Evolutionary conservation across 1,140 invertebrate species (phyloP), one percentile per base, ranked within the genome.

Genomic region (Parasteatoda tepidariorum): DNA sequence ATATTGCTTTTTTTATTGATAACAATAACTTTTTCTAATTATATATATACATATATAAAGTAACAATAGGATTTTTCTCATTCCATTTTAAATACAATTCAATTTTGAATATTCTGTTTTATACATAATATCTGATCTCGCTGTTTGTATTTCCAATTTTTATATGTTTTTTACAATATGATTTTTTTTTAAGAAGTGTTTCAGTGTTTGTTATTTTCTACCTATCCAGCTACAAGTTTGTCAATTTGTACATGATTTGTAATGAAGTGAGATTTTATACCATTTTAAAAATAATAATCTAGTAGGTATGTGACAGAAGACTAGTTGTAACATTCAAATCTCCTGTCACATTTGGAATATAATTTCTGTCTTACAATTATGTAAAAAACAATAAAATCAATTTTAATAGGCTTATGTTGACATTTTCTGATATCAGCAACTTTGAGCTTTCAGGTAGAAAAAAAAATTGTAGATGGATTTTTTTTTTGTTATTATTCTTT

Each of bases 261-360:
- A 82, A 33, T 54, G 48, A 82, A 82, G 78, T 82, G 78, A 82
- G 78, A 82, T 82, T 82, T 82, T 82, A 79, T 79, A 82, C 78
- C 26, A 57, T 79, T 82, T 82, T 82, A 26, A 13, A 79, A 59
- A 22, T 61, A 62, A 82, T 62, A 61, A 62, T 67, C 66, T 38
- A 48, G 13, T 71, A 54, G 55, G 30, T 13, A 34, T 61, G 48
- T 71, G 55, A 28, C 55, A 38, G n/a, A 61, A 57, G 54, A 30
- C 7, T 31, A 55, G 73, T 62, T 61, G 59, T 62, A 28, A n/a
- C n/a, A 75, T 30, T 61, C 18, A 48, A 48, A 26, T 18, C 30
- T 38, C 26, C 31, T 75, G 73, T 41, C 24, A 38, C 73, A 18
- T 75, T 61, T 11, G 30, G 24, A 75, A 62, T 75, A 31, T 61